Percentiles rank a stretch among this genome's conserved stretches.
Conservation (phyloP, 2,888 invertebrate genomes). For the Alitta virens region DNA sequence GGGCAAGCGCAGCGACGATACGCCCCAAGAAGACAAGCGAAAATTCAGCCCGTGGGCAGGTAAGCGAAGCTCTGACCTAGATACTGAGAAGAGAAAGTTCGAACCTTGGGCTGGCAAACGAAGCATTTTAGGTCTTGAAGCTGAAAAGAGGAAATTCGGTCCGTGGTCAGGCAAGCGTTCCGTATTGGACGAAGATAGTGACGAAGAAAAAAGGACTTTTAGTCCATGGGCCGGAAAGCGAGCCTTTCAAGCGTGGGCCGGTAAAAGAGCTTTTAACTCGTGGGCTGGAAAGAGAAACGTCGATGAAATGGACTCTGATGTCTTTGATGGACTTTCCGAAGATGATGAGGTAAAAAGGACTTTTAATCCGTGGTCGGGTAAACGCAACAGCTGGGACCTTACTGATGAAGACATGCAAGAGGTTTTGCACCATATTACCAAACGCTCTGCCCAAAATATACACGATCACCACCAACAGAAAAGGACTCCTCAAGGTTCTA, state of each 20-base stretch:
- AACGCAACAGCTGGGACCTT: not conserved
- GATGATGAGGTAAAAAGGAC: constrained; percentile 1
- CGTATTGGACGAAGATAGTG: not conserved
- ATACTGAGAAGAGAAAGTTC: not conserved
- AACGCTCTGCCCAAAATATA: no score
- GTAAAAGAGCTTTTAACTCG: constrained; percentile 3
- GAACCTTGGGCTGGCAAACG: constrained; percentile 14
- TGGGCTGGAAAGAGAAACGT: constrained; percentile 7
- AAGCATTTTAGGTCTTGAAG: not conserved
- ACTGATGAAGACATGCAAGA: no score
- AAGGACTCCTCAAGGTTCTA: no score
- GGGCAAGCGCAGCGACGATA: not conserved
- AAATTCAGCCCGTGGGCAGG: not conserved
- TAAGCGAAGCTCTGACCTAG: not conserved
- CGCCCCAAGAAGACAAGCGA: not conserved
- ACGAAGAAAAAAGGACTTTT: constrained; percentile 7
- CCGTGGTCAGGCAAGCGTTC: constrained; percentile 13
- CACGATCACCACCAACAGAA: no score
- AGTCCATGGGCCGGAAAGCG: constrained; percentile 15
- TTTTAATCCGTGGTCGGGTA: constrained; percentile 17
- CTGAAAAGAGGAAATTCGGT: not conserved
- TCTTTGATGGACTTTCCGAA: not conserved
- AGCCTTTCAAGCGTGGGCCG: constrained; percentile 2
- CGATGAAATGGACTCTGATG: not conserved
- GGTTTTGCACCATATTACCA: no score